A percentile compares a stretch with the other conserved stretches of the same genome.
These are phyloP conservation scores for Argynnis bischoffii DNA, from an alignment of 2,888 invertebrate genomes.

Conservation along the genomic window DNA sequence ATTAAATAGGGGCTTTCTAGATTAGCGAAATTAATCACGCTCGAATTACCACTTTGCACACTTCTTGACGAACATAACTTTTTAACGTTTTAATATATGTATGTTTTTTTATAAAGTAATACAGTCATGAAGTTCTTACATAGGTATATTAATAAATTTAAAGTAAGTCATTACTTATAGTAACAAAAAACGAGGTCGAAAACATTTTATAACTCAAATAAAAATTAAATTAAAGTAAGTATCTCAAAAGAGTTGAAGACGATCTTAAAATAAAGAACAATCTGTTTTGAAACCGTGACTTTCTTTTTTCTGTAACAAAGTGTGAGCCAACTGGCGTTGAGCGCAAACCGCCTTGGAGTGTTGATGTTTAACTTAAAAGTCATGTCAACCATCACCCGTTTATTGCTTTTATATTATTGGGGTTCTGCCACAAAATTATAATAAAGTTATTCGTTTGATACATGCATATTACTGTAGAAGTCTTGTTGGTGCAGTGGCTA, in stretches of 20 bases:
- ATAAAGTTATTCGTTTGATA: background rate
- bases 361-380: slow-evolving; percentile 12
- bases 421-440: background rate
- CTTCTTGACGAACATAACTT: background rate
- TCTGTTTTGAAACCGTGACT: slow-evolving; percentile 1
- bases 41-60: background rate
- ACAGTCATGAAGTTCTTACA: too few species aligned
- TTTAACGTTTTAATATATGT: background rate
- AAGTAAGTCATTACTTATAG: background rate
- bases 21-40: slow-evolving; percentile 28
- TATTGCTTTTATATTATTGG: background rate
- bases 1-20: slow-evolving; percentile 27
- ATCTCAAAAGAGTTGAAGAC: background rate
- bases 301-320: slow-evolving; percentile 12
- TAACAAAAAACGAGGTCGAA: background rate
- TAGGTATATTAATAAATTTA: too few species aligned
- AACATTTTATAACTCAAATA: background rate
- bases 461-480: background rate
- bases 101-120: background rate
- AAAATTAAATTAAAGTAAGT: background rate
- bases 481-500: too few species aligned
- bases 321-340: background rate
- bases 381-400: background rate
- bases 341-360: background rate
- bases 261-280: background rate